These are phyloP conservation scores for Prietella phreatophila DNA, from an alignment of 2,113 vertebrate genomes.

Conservation along the genomic window DNA sequence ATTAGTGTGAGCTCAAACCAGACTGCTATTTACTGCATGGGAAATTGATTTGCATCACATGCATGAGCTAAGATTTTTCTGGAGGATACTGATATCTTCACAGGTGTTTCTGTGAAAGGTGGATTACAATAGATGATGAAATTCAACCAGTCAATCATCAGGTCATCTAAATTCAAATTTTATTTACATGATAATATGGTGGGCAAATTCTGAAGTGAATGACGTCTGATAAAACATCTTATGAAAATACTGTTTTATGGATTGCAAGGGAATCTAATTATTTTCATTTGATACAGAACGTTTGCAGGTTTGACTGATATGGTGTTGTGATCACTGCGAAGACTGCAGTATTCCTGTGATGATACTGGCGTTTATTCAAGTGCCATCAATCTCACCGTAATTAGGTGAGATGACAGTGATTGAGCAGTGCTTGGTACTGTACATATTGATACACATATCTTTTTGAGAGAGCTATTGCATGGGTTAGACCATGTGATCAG, in stretches of 20 bases:
- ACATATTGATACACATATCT: conserved; percentile 13
- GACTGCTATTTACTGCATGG: background rate
- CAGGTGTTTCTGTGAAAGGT: background rate
- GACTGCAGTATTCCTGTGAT: background rate
- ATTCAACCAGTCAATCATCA: conserved; percentile 1
- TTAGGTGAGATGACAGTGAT: conserved; percentile 1
- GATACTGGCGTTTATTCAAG: background rate
- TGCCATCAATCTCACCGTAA: background rate
- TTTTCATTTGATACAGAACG: background rate
- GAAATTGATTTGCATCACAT: conserved; percentile 3
- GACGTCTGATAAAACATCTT: background rate
- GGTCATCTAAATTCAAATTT: background rate
- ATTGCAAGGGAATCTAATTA: background rate
- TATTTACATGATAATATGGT: background rate
- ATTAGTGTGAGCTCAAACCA: background rate
- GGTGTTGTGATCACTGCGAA: background rate
- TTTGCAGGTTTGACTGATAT: background rate
- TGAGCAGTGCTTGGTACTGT: background rate
- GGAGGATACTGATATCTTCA: background rate
- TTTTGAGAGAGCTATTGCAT: conserved; percentile 29
- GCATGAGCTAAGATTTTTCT: background rate
- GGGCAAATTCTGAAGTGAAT: background rate
- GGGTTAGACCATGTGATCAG: conserved; percentile 9
- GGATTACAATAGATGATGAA: conserved; percentile 11
- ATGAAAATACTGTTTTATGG: background rate